Percentiles rank a stretch among this genome's conserved stretches.
These are phyloP conservation scores for Stenoptilia bipunctidactyla DNA, from an alignment of 2,888 invertebrate genomes.

Conservation along the genomic window DNA sequence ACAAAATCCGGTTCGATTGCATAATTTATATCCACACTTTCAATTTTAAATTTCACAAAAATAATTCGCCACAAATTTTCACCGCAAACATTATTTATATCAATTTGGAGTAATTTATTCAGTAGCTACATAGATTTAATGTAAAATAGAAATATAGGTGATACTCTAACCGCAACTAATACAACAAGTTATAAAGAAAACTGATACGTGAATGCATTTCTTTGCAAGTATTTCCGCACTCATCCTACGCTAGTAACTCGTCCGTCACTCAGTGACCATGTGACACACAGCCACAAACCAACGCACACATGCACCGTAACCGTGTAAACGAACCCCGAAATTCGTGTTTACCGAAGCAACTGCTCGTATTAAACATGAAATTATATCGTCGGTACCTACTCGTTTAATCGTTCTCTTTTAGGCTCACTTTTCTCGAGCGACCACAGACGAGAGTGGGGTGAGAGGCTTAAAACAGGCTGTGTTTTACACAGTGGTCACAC, in stretches of 20 bases:
- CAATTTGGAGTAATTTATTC: too few species aligned
- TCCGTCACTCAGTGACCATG: slow-evolving; percentile 20
- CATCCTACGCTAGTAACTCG: slow-evolving; percentile 14
- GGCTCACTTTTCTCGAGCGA: slow-evolving; percentile 54
- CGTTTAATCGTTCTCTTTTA: slow-evolving; percentile 54
- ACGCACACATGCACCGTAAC: slow-evolving; percentile 17
- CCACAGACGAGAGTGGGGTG: slow-evolving; percentile 49
- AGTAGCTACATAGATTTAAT: too few species aligned
- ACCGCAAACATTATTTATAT: too few species aligned
- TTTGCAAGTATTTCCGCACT: slow-evolving; percentile 12
- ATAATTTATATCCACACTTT: not conserved
- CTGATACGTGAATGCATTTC: slow-evolving; percentile 4
- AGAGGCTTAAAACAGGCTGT: slow-evolving; percentile 58
- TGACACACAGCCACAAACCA: slow-evolving; percentile 18
- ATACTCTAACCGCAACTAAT: too few species aligned
- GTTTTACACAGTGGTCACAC: slow-evolving; percentile 51
- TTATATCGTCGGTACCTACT: slow-evolving; percentile 40
- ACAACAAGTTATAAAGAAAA: slow-evolving; percentile 9
- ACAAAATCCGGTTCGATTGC: not conserved
- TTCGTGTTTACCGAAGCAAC: slow-evolving; percentile 36
- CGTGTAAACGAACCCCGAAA: slow-evolving; percentile 39
- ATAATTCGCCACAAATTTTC: too few species aligned
- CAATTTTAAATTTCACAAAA: not conserved
- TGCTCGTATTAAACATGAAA: slow-evolving; percentile 46
- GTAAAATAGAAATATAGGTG: too few species aligned